phyloP scores from a whole-genome alignment of 2,113 vertebrate genomes.

The Oreocharis arfaki region DNA sequence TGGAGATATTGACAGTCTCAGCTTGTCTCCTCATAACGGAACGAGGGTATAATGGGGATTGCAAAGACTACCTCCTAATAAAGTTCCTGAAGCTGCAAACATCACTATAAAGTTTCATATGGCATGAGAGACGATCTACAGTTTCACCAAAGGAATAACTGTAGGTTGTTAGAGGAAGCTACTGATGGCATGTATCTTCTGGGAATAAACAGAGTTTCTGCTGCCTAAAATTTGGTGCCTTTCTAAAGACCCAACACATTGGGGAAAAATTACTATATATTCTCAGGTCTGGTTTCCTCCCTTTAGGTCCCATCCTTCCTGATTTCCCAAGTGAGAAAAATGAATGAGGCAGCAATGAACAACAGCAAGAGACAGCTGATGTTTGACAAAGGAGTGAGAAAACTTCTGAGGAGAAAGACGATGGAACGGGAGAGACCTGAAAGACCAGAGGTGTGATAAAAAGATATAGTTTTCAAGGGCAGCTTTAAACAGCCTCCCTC shows the following conservation, averaged over 20 bases:
- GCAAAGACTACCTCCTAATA: neutral
- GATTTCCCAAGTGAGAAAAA: slow-evolving; percentile 88
- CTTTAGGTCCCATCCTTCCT: slow-evolving; percentile 88
- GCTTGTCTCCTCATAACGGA: neutral
- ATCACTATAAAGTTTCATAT: neutral
- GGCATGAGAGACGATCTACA: neutral
- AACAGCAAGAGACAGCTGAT: slow-evolving; percentile 77
- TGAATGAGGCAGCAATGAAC: slow-evolving; percentile 83
- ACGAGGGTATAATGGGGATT: neutral
- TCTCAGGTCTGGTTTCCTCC: neutral
- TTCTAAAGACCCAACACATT: neutral
- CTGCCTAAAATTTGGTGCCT: neutral
- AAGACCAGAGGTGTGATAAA: slow-evolving; percentile 73
- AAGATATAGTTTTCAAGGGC: neutral
- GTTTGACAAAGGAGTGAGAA: slow-evolving; percentile 77
- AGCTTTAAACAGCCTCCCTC: neutral
- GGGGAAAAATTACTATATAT: neutral
- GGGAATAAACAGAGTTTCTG: neutral
- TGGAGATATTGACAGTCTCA: neutral
- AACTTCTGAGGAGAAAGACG: slow-evolving; percentile 81
- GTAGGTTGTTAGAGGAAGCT: neutral
- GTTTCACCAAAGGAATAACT: neutral
- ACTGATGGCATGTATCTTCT: neutral
- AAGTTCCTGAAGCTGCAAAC: neutral
- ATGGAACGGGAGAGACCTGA: slow-evolving; percentile 81